These are phyloP conservation scores for Zaprionus taronus DNA, from an alignment of 1,140 invertebrate genomes.

Conservation along the genomic window DNA sequence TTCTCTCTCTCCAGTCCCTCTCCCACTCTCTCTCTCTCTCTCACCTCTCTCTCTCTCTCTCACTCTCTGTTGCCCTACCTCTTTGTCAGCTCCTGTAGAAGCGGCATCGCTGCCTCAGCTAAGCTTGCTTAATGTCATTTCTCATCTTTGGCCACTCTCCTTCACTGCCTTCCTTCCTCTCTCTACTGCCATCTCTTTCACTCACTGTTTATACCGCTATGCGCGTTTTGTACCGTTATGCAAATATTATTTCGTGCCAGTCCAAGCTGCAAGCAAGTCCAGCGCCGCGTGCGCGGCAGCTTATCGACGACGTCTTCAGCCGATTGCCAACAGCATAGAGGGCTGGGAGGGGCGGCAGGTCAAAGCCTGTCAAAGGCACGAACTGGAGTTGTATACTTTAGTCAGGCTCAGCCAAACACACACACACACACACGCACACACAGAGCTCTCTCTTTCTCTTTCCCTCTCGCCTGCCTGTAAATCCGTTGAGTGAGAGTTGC, in stretches of 20 bases:
- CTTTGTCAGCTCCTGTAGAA: conserved; percentile 21
- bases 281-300: not conserved
- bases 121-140: conserved; percentile 80
- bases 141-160: conserved; percentile 67
- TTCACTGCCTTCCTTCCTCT: not conserved
- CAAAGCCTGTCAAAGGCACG: conserved; percentile 54
- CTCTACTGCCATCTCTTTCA: not conserved
- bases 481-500: conserved; percentile 36
- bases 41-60: not conserved
- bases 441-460: not conserved
- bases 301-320: conserved; percentile 34
- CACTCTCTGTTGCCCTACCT: conserved; percentile 2
- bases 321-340: conserved; percentile 11
- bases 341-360: not conserved
- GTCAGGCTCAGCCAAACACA: conserved; percentile 8
- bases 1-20: not conserved
- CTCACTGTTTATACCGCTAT: conserved; percentile 60
- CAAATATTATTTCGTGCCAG: conserved; percentile 75
- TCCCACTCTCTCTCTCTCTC: not conserved
- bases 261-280: conserved; percentile 32
- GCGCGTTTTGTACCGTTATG: conserved; percentile 54
- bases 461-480: not conserved
- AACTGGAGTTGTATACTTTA: conserved; percentile 29
- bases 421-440: conserved; percentile 6
- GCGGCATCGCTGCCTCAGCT: conserved; percentile 21